Base-by-base conservation (phyloP, 2,797 vertebrate genomes). In the Gymnothorax javanicus region DNA sequence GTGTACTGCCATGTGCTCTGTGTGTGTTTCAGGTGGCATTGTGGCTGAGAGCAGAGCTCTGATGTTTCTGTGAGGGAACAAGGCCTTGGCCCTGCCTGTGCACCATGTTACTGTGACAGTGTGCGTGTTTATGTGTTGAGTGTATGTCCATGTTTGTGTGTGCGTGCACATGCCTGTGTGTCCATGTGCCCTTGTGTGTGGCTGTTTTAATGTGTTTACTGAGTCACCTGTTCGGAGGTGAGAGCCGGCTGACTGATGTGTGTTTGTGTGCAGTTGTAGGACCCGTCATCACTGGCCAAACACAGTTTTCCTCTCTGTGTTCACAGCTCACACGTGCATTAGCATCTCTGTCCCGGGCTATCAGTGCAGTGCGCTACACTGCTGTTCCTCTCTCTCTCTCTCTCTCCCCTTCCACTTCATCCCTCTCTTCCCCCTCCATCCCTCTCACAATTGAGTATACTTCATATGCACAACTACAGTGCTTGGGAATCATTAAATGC, bases 321-420 rank as follows among this genome's bases (percentile, higher is more conserved):
- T 57, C 7, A 71, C 79, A 69, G 23, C 12, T 71, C 56, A 23
- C 79, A 23, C 79, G 57, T 3, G 58, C 20, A 54, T 75, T 79
- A 25, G 79, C 56, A 73, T 33, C 81, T 85, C 79, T 77, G 85
- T 85, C 85, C 79, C 86, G 84, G 87, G 86, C 86, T 85, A 27
- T 69, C 25, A 73, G 25, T 4, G 8, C 1, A 27, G 33, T 11
- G 33, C 27, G 12, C 8, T 11, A 27, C 7, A 8, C n/a, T 9
- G 27, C 67, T 9, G 58, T 59, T 84, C 6, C 13, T 43, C 62
- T 20, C 43, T 67, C 5, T 15, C 33, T 67, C 64, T 11, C 33
- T 77, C 73, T 52, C 5, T 27, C 20, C 54, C 15, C 23, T n/a
- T 3, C 17, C 20, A 1, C 62, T 71, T 1, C 7, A 62, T 23